Conservation (phyloP, 1,140 invertebrate species). For the Rhizoglyphus robini region DNA sequence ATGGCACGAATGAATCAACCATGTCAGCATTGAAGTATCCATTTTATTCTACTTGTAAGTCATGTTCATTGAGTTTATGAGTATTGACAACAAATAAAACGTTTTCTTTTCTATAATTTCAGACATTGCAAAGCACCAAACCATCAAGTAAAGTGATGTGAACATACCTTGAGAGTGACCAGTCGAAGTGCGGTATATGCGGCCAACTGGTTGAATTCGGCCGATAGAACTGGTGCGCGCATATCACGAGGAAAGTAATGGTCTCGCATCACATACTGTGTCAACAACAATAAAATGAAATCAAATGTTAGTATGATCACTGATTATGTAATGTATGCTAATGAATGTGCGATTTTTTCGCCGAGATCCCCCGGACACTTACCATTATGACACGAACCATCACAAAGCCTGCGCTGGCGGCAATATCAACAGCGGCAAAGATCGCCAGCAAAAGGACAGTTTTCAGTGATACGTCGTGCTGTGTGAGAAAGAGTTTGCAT, state of each 20-base stretch:
- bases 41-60: too few relatives aligned
- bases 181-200: conserved; percentile 26
- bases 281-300: not conserved
- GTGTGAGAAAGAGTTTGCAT: not conserved
- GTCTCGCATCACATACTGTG: conserved; percentile 26
- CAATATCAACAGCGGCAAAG: conserved; percentile 30
- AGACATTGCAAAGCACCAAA: not conserved
- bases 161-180: conserved; percentile 26
- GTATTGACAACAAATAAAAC: not conserved
- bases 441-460: conserved; percentile 29
- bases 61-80: not conserved
- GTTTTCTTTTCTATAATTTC: not conserved
- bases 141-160: not conserved
- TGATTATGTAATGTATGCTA: not conserved
- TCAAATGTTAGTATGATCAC: not conserved
- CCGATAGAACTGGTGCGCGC: conserved; percentile 17
- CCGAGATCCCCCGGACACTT: too few relatives aligned
- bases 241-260: conserved; percentile 25
- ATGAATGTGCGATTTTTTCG: not conserved
- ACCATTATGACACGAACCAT: conserved; percentile 29
- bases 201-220: conserved; percentile 26
- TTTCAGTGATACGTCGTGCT: conserved; percentile 28
- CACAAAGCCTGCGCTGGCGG: conserved; percentile 29
- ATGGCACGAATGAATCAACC: too few relatives aligned
- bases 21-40: too few relatives aligned